Evolutionary conservation across 2,113 vertebrate genomes (phyloP).

Genomic region (Chaenocephalus aceratus): DNA sequence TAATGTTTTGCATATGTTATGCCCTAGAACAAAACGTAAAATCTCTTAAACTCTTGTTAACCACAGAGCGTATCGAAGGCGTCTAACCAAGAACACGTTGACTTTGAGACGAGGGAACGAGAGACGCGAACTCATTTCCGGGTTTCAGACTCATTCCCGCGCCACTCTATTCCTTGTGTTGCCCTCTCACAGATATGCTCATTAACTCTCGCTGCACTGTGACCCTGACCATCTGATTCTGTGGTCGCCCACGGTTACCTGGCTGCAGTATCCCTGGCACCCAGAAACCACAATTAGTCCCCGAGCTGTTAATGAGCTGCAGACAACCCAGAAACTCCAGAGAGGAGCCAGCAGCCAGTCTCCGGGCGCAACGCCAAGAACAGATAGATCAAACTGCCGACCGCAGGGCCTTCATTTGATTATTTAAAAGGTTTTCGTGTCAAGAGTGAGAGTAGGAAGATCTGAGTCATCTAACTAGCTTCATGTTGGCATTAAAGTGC

Average conservation of each 20-base stretch:
- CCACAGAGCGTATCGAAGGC: no score
- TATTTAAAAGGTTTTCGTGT: neutral
- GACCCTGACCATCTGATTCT: constrained; percentile 40
- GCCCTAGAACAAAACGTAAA: no score
- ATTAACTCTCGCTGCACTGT: constrained; percentile 6
- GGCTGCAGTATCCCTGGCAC: constrained; percentile 51
- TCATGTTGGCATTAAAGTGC: neutral
- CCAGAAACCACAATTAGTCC: constrained; percentile 43
- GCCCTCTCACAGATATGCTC: neutral
- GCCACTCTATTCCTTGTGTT: neutral
- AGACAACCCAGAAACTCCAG: constrained; percentile 39
- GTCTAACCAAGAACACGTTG: no score
- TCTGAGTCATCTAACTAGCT: neutral
- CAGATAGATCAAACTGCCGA: constrained; percentile 9
- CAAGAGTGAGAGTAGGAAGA: neutral
- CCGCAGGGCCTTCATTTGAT: neutral
- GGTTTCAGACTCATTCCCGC: no score
- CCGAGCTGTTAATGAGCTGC: constrained; percentile 60
- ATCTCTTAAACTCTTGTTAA: no score
- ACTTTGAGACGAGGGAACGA: no score
- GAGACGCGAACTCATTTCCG: no score
- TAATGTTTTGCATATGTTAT: no score
- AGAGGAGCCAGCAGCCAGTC: constrained; percentile 11
- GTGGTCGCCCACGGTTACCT: constrained; percentile 43
- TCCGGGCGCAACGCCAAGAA: constrained; percentile 13